Base-by-base conservation (phyloP, 2,888 invertebrate species). In the Acronicta alni region DNA sequence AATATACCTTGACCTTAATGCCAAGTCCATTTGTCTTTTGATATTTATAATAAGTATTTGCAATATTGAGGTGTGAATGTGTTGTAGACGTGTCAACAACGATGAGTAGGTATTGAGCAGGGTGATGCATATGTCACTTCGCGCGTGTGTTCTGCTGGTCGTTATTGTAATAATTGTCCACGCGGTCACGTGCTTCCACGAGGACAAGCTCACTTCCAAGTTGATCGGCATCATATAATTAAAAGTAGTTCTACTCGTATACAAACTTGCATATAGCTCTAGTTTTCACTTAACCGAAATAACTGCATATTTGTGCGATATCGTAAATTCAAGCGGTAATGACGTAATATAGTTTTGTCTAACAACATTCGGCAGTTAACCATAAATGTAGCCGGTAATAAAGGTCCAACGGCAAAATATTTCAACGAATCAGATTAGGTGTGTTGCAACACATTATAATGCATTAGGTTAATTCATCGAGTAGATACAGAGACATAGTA, bases 141-240 rank as follows among this genome's bases (percentile, higher is more conserved):
- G 59, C 57, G 62, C 49, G 53, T 68, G 58, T 61, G 60, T 43
- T 62, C 18, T 47, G 46, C 30, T 54, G 35, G 37, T 80, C 77
- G 80, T 83, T 85, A 83, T 86, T 85, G 83, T 84, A 81, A 74
- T 85, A 85, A 84, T 85, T 82, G 77, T 72, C 62, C 54, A 67
- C 47, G 68, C 67, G 65, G 82, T 89, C 89, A 89, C 89, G 88
- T 89, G 89, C 70, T 57, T 63, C 54, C 30, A 64, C 84, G 84
- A 86, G 84, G 85, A 86, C 79, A 70, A 41, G 55, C 43, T 43
- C 57, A 54, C 67, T 65, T 67, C 51, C 54, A 67, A 65, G 44
- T 57, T 47, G 30, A 60, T 49, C 57, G 26, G 18, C 60, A 57
- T 62, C 35, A 64, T 43, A 37, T 60, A 39, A 45, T 54, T 52